Percentiles rank a stretch among this genome's conserved stretches.
phyloP scores from a whole-genome alignment of 2,113 vertebrate species.

The human (Homo sapiens) region DNA sequence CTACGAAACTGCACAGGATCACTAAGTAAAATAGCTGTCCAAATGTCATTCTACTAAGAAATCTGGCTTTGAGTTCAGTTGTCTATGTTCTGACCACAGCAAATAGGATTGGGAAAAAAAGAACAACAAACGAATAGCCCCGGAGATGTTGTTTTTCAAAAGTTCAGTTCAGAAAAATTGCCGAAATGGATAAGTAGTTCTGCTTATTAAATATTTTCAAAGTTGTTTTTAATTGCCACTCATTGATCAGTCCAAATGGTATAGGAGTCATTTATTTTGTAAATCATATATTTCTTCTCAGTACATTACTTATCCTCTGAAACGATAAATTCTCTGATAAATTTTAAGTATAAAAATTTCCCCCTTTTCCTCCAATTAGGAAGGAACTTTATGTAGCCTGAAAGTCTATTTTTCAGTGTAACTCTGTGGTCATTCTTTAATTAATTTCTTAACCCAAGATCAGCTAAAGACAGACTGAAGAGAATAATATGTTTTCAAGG shows the following conservation, averaged over 20 bases:
- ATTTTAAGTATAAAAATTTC: constrained; percentile 33
- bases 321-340: constrained; percentile 59
- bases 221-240: constrained; percentile 50
- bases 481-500: constrained; percentile 51
- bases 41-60: constrained; percentile 76
- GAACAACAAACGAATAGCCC: constrained; percentile 59
- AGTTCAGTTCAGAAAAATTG: background rate
- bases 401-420: constrained; percentile 53
- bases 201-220: constrained; percentile 67
- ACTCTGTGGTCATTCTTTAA: constrained; percentile 38
- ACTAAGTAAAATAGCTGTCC: constrained; percentile 76
- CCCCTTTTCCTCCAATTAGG: background rate
- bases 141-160: constrained; percentile 47
- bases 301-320: constrained; percentile 21
- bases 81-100: constrained; percentile 69
- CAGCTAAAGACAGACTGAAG: constrained; percentile 41
- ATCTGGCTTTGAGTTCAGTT: constrained; percentile 74
- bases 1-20: constrained; percentile 80
- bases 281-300: constrained; percentile 29
- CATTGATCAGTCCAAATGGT: constrained; percentile 36
- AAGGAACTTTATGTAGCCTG: constrained; percentile 41
- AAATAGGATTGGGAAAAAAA: constrained; percentile 47
- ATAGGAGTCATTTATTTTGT: constrained; percentile 40
- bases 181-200: background rate
- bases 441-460: constrained; percentile 58